Conservation (phyloP, 1,140 invertebrate genomes). For the Dendroctonus valens region DNA sequence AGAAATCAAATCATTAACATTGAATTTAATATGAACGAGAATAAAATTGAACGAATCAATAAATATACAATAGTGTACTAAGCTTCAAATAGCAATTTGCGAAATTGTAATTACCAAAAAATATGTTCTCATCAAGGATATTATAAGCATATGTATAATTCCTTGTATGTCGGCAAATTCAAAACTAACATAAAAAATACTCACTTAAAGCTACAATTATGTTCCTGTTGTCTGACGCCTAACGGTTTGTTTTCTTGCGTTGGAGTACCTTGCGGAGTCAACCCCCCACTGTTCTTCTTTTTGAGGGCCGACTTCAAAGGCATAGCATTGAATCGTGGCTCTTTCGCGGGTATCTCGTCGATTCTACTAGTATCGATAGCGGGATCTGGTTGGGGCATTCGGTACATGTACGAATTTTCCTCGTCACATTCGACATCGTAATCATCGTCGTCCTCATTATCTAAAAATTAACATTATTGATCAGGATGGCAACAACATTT, state of each 20-base stretch:
- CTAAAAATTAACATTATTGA: conserved; percentile 8
- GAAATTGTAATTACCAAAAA: no score
- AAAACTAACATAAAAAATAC: conserved; percentile 29
- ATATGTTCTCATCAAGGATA: no score
- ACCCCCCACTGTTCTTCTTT: conserved; percentile 65
- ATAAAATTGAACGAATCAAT: no score
- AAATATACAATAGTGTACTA: no score
- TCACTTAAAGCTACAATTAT: conserved; percentile 60
- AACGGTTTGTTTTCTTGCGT: conserved; percentile 73
- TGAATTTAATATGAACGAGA: no score
- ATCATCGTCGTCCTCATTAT: conserved; percentile 46
- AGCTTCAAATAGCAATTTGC: no score
- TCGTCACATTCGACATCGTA: conserved; percentile 57
- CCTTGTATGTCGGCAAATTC: neutral
- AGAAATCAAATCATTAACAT: no score
- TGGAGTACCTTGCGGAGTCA: conserved; percentile 67
- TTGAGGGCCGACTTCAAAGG: conserved; percentile 90
- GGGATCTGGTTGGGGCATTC: conserved; percentile 61
- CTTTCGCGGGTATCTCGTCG: conserved; percentile 87
- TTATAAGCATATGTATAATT: no score
- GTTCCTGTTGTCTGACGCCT: conserved; percentile 67
- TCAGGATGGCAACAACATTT: no score
- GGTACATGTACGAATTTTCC: conserved; percentile 56
- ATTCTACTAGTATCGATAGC: conserved; percentile 75
- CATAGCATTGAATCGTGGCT: conserved; percentile 83